Evolutionary conservation across 2,797 vertebrate species (phyloP).

Genomic region (Lindbergichthys nudifrons): DNA sequence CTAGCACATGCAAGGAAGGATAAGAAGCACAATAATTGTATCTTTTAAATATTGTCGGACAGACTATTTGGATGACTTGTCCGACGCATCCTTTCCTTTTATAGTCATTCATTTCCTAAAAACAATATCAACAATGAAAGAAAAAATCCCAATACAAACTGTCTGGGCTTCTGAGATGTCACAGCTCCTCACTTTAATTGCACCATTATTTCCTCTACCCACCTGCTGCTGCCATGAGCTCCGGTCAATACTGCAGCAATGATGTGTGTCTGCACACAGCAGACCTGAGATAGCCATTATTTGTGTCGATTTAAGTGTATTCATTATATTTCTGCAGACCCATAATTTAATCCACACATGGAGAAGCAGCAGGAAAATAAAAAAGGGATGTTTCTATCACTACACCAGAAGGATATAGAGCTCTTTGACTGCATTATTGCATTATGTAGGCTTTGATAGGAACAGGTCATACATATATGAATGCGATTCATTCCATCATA

Average conservation of each 20-base stretch:
- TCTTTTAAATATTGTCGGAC: no score
- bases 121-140: background rate
- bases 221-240: constrained; percentile 10
- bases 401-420: constrained; percentile 3
- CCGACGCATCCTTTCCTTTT: no score
- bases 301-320: constrained; percentile 19
- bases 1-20: no score
- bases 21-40: no score
- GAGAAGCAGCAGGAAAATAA: constrained; percentile 13
- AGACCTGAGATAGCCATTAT: constrained; percentile 13
- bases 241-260: constrained; percentile 26
- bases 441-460: constrained; percentile 21
- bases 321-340: constrained; percentile 23
- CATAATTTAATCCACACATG: constrained; percentile 2
- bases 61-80: no score
- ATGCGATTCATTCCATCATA: constrained; percentile 13
- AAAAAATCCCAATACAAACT: background rate
- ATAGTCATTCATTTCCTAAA: background rate
- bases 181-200: constrained; percentile 6
- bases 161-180: background rate
- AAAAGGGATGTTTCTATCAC: constrained; percentile 20
- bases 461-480: constrained; percentile 12
- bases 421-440: constrained; percentile 3
- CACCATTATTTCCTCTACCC: constrained; percentile 1
- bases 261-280: constrained; percentile 20